Evolutionary conservation across 2,797 vertebrate species (phyloP).

Genomic region (Triplophysa bombifrons): DNA sequence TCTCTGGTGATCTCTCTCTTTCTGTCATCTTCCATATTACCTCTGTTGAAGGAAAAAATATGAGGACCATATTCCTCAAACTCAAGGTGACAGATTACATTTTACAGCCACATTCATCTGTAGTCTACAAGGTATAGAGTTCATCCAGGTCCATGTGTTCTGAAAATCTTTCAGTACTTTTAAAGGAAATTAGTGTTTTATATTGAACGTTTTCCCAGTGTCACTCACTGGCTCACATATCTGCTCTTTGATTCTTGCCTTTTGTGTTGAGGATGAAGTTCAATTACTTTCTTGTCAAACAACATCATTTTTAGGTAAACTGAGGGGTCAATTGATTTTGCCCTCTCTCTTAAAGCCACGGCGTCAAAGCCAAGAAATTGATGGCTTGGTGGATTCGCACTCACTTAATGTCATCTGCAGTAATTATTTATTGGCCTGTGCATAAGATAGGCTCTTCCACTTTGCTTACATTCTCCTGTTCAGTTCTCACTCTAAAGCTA

Average conservation of each 20-base stretch:
- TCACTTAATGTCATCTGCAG: constrained; percentile 47
- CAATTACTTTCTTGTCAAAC: constrained; percentile 43
- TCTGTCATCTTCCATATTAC: constrained; percentile 20
- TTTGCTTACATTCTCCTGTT: not conserved
- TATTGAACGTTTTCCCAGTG: constrained; percentile 25
- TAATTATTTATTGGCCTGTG: constrained; percentile 61
- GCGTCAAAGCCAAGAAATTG: constrained; percentile 56
- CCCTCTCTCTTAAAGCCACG: constrained; percentile 10
- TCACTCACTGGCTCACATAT: not conserved
- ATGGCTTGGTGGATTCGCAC: constrained; percentile 56
- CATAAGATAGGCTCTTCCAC: not conserved
- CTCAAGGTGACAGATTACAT: constrained; percentile 41
- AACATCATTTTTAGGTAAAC: constrained; percentile 57
- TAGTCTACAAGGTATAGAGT: constrained; percentile 30
- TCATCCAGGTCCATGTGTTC: constrained; percentile 9
- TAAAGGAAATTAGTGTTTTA: constrained; percentile 5
- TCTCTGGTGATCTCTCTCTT: constrained; percentile 12
- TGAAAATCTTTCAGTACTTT: not conserved
- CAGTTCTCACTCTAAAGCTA: not conserved
- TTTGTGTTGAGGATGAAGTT: constrained; percentile 26
- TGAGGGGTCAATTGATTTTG: constrained; percentile 44
- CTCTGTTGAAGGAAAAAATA: constrained; percentile 53
- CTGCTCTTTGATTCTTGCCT: not conserved
- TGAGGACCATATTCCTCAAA: constrained; percentile 50
- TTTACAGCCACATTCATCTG: constrained; percentile 52